Percentiles rank a stretch among this genome's conserved stretches.
phyloP scores from a whole-genome alignment of 2,797 vertebrate genomes.

The Geotrypetes seraphini region DNA sequence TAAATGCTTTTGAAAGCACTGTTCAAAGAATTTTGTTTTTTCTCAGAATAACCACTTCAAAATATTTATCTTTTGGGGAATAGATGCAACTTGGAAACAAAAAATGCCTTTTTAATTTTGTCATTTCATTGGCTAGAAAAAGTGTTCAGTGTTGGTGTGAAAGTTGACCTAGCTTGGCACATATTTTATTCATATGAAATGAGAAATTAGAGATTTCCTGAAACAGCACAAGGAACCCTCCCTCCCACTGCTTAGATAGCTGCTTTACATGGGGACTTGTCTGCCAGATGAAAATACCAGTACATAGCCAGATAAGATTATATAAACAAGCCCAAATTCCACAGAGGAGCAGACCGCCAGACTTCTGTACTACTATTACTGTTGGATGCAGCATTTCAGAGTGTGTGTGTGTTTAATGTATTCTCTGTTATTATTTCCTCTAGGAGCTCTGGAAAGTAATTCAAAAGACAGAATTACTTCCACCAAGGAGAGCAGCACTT shows the following conservation, averaged over 20 bases:
- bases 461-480: conserved; percentile 48
- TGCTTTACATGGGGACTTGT: conserved; percentile 46
- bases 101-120: no score
- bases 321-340: conserved; percentile 53
- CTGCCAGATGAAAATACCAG: conserved; percentile 49
- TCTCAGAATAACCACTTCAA: background rate
- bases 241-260: conserved; percentile 52
- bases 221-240: conserved; percentile 34
- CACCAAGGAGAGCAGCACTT: conserved; percentile 40
- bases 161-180: conserved; percentile 21
- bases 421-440: conserved; percentile 46
- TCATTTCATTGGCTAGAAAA: conserved; percentile 12
- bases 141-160: conserved; percentile 13
- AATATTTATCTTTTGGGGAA: background rate
- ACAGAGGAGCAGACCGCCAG: conserved; percentile 41
- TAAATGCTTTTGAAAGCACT: no score
- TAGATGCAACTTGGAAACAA: no score
- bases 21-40: no score
- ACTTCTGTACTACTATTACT: conserved; percentile 35
- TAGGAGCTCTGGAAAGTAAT: conserved; percentile 44
- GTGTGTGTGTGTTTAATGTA: conserved; percentile 28
- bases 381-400: conserved; percentile 26
- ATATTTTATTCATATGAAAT: conserved; percentile 29
- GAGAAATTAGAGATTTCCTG: conserved; percentile 32
- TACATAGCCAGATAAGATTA: conserved; percentile 47